These are phyloP conservation scores for Drosophila bunnanda DNA, from an alignment of 2,888 invertebrate species.

Conservation along the genomic window DNA sequence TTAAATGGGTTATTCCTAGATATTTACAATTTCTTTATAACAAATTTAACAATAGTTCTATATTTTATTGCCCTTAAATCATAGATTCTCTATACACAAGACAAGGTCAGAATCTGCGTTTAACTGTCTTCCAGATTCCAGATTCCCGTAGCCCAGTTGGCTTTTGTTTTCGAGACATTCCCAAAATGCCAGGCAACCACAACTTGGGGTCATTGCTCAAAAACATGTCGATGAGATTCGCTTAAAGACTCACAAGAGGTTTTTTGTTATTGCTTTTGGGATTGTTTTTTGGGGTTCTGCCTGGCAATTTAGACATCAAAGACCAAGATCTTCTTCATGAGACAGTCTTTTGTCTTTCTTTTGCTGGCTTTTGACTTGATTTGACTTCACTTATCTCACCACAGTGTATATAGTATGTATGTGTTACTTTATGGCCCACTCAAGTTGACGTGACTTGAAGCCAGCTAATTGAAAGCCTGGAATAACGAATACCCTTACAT, in stretches of 20 bases:
- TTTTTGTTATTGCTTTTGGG: background rate
- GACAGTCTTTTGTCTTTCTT: conserved; percentile 23
- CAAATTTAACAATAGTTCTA: no score
- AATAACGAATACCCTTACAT: conserved; percentile 1
- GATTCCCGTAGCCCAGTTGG: background rate
- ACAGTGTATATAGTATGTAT: background rate
- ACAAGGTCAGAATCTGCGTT: conserved; percentile 13
- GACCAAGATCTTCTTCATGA: conserved; percentile 10
- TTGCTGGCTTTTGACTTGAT: conserved; percentile 31
- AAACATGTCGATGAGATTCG: conserved; percentile 4
- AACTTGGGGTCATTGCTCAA: conserved; percentile 68
- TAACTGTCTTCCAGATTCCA: background rate
- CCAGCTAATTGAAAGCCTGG: conserved; percentile 25
- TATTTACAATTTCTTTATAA: no score
- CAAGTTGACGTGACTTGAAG: conserved; percentile 26
- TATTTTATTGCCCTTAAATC: background rate
- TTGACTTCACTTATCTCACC: conserved; percentile 31
- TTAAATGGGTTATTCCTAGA: no score
- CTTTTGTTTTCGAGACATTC: conserved; percentile 10
- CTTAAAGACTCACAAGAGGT: conserved; percentile 20
- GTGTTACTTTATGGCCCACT: conserved; percentile 4
- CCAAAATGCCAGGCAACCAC: conserved; percentile 6
- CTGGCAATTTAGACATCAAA: conserved; percentile 33
- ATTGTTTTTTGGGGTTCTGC: conserved; percentile 2
- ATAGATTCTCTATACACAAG: background rate